These are phyloP conservation scores for Rhodophaea formosa DNA, from an alignment of 2,888 invertebrate species.

Conservation along the genomic window DNA sequence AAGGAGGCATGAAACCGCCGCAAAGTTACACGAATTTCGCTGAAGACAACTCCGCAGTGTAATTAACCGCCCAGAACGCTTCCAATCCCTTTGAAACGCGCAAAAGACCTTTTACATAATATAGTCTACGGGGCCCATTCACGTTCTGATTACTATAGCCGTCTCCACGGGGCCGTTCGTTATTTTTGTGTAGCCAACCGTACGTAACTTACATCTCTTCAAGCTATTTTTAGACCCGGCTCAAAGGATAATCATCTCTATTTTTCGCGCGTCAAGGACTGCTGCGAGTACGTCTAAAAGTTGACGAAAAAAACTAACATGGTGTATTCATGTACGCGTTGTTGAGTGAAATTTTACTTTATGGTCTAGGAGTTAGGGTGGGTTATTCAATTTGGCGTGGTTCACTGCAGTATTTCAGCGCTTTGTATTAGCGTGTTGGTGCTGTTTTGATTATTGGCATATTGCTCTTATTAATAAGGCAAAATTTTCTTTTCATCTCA, in stretches of 20 bases:
- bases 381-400: background rate
- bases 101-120: slow-evolving; percentile 72
- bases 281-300: slow-evolving; percentile 12
- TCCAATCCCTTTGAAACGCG: slow-evolving; percentile 65
- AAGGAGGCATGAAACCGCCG: slow-evolving; percentile 44
- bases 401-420: slow-evolving; percentile 9
- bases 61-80: slow-evolving; percentile 66
- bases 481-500: background rate
- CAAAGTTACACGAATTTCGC: slow-evolving; percentile 38
- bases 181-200: slow-evolving; percentile 80
- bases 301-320: background rate
- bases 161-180: slow-evolving; percentile 67
- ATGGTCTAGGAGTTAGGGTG: slow-evolving; percentile 19
- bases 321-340: background rate
- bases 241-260: slow-evolving; percentile 37
- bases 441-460: slow-evolving; percentile 17
- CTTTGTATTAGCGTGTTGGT: slow-evolving; percentile 10
- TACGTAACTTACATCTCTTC: slow-evolving; percentile 58
- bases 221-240: slow-evolving; percentile 35
- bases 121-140: slow-evolving; percentile 66
- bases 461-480: slow-evolving; percentile 17
- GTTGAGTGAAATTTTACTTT: slow-evolving; percentile 20
- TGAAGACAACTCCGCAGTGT: slow-evolving; percentile 52
- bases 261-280: slow-evolving; percentile 25
- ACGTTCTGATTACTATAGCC: slow-evolving; percentile 64